Base-by-base conservation (phyloP, 2,888 invertebrate genomes). In the Drosophila rubida region DNA sequence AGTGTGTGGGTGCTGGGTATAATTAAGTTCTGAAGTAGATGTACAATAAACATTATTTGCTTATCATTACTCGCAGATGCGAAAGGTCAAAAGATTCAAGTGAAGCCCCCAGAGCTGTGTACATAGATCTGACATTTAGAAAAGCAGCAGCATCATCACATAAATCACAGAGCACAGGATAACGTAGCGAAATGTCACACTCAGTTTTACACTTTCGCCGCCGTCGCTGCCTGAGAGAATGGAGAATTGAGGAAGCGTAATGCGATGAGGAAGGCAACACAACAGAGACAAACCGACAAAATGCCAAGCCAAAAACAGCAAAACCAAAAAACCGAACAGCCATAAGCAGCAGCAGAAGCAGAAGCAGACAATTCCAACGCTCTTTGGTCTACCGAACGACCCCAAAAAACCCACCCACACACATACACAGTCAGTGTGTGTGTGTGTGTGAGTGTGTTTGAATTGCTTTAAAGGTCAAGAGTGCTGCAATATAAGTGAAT, bases 381-480 rank as follows among this genome's bases (percentile, higher is more conserved):
- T 30, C 16, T 49, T 61, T 6, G 39, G 59, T 57, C 42, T 65
- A 50, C 54, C 54, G 39, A 57, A 46, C 23, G 16, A 51, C 51
- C 59, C 59, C 50, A 55, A 42, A 63, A 41, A 32, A 61, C 62
- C 75, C 69, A 67, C 78, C 72, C 66, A 68, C 42, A 30, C 53
- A 51, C 60, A 57, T 14, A 64, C 50, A 54, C 55, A 46, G n/a
- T 9, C 55, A 60, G 42, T 25, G 53, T 63, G 60, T 77, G 23
- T 23, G 23, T n/a, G 19, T 19, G 19, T 19, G 3, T 19, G 19
- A 19, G 19, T 3, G 19, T 19, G 19, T 19, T 19, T 19, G 19
- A 19, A 19, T 19, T 53, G 60, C 64, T 78, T 88, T 80, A 85
- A 85, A 85, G 88, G 84, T 88, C 88, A 84, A 84, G 85, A 88